These are phyloP conservation scores for Drosophila sturtevanti DNA, from an alignment of 1,140 invertebrate species.

Conservation along the genomic window DNA sequence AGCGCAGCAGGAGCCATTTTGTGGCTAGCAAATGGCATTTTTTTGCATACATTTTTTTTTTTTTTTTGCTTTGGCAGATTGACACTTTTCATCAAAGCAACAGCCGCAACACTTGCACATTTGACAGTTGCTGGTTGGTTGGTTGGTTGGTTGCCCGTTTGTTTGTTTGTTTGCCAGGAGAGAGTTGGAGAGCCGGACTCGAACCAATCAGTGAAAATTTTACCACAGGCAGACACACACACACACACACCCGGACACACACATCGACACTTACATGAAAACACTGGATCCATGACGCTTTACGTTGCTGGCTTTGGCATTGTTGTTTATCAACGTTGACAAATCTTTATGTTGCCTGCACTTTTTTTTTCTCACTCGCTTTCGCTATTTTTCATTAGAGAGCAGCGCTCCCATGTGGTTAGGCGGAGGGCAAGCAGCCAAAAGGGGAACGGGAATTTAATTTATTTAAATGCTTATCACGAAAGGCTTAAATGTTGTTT, in stretches of 20 bases:
- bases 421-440: not conserved
- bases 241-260: not conserved
- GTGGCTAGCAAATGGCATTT: conserved; percentile 49
- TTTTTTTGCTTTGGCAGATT: conserved; percentile 33
- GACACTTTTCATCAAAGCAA: conserved; percentile 66
- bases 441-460: conserved; percentile 56
- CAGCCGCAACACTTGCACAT: conserved; percentile 67
- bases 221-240: conserved; percentile 40
- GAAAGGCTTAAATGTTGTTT: conserved; percentile 80
- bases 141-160: not conserved
- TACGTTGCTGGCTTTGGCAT: conserved; percentile 54
- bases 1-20: conserved; percentile 46
- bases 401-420: conserved; percentile 62
- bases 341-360: conserved; percentile 74
- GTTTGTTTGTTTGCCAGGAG: conserved; percentile 49
- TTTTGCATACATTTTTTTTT: conserved; percentile 24
- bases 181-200: not conserved
- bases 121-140: conserved; percentile 40
- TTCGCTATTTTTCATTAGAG: conserved; percentile 75
- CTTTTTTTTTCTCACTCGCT: conserved; percentile 52
- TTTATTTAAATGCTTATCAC: conserved; percentile 81
- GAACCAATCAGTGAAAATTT: conserved; percentile 24
- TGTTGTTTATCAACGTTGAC: conserved; percentile 79
- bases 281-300: conserved; percentile 23
- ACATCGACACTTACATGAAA: not conserved